These are phyloP conservation scores for Limanda limanda DNA, from an alignment of 2,113 vertebrate genomes.

Conservation along the genomic window DNA sequence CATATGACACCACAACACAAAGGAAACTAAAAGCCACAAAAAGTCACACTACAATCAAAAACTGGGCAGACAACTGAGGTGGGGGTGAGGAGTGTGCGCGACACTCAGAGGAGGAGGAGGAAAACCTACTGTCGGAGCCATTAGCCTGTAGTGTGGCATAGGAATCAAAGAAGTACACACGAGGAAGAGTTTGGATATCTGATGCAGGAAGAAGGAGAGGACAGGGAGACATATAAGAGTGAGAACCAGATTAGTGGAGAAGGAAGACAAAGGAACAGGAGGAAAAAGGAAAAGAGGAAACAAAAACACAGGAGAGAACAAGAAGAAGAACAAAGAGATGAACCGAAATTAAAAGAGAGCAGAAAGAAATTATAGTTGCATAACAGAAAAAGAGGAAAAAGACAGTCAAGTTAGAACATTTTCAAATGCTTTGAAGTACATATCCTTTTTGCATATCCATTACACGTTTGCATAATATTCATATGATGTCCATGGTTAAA, in stretches of 20 bases:
- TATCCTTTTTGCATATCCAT: background rate
- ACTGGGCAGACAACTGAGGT: conserved; percentile 19
- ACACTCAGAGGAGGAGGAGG: conserved; percentile 59
- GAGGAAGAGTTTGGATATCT: conserved; percentile 90
- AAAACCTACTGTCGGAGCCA: conserved; percentile 86
- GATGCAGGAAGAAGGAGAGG: conserved; percentile 56
- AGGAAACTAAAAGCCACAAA: conserved; percentile 16
- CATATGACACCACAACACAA: conserved; percentile 14
- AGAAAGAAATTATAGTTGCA: conserved; percentile 21
- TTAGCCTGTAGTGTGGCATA: conserved; percentile 86
- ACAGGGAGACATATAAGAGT: conserved; percentile 11
- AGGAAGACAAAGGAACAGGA: conserved; percentile 17
- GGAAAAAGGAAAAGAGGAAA: conserved; percentile 25
- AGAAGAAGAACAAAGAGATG: conserved; percentile 18
- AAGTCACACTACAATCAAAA: conserved; percentile 27
- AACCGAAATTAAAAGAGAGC: conserved; percentile 3
- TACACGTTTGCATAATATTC: background rate
- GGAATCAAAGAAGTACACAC: conserved; percentile 90
- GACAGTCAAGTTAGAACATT: conserved; percentile 47
- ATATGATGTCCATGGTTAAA: background rate
- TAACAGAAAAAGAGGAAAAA: conserved; percentile 45
- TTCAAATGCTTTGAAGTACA: background rate
- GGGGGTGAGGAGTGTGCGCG: conserved; percentile 36
- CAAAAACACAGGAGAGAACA: conserved; percentile 28
- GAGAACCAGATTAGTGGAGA: conserved; percentile 23